These are phyloP conservation scores for Azorinus chamasolen DNA, from an alignment of 2,888 invertebrate species.

Conservation along the genomic window DNA sequence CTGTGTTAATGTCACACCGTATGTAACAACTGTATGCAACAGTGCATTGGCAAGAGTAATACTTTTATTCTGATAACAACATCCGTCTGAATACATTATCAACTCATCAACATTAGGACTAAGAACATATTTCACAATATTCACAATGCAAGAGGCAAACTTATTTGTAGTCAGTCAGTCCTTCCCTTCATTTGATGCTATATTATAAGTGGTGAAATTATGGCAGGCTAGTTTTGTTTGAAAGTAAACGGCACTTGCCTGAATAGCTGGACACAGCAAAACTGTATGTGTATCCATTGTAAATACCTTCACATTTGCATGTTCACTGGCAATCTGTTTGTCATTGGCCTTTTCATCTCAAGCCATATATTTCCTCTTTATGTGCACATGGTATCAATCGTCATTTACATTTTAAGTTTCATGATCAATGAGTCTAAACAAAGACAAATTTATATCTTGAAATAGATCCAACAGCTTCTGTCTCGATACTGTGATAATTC, in stretches of 20 bases:
- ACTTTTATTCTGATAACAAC: slow-evolving; percentile 51
- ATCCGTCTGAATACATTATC: slow-evolving; percentile 58
- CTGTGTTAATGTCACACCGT: slow-evolving; percentile 4
- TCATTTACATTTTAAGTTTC: slow-evolving; percentile 34
- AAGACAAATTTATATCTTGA: slow-evolving; percentile 25
- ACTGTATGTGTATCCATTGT: too few species aligned
- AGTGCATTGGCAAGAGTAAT: too few species aligned
- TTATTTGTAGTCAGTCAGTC: slow-evolving; percentile 20
- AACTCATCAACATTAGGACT: slow-evolving; percentile 22
- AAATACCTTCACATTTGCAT: slow-evolving; percentile 13
- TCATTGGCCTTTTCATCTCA: slow-evolving; percentile 17
- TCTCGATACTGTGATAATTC: neutral
- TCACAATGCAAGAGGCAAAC: too few species aligned
- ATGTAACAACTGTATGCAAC: too few species aligned
- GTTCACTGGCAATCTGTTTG: slow-evolving; percentile 13
- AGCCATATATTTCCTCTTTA: too few species aligned
- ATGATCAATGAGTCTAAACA: slow-evolving; percentile 21
- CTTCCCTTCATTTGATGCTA: too few species aligned
- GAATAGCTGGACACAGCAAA: too few species aligned
- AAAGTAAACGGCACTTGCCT: slow-evolving; percentile 54
- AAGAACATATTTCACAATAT: neutral
- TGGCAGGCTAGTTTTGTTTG: slow-evolving; percentile 58
- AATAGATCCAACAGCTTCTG: too few species aligned
- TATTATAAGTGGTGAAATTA: slow-evolving; percentile 54
- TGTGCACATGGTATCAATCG: slow-evolving; percentile 34